phyloP scores from a whole-genome alignment of 1,140 invertebrate genomes.

The Xylocopa sonorina region DNA sequence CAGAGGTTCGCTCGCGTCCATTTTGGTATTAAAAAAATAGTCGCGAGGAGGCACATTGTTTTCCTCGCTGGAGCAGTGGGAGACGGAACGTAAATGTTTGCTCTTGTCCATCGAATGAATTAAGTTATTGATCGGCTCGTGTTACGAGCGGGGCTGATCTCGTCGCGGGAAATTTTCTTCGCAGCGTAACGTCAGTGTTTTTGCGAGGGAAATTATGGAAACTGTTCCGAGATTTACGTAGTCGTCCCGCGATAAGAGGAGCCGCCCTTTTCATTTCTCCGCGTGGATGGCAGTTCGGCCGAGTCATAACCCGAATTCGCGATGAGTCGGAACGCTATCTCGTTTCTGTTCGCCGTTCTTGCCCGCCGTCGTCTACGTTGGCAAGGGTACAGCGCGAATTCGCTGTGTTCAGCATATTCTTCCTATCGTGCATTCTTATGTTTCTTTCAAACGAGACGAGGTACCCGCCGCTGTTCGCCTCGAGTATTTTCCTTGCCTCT shows the following conservation, averaged over 20 bases:
- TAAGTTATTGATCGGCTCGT: no score
- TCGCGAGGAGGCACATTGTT: not conserved
- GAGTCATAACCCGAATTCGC: slow-evolving; percentile 14
- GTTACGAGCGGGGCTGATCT: not conserved
- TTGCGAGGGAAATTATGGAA: not conserved
- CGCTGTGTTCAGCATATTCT: not conserved
- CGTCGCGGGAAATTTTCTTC: not conserved
- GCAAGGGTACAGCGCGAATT: not conserved
- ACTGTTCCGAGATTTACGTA: not conserved
- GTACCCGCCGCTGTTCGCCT: not conserved
- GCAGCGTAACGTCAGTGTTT: not conserved
- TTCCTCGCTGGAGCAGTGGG: not conserved
- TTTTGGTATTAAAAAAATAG: not conserved
- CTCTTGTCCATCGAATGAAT: not conserved
- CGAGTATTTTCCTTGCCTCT: not conserved
- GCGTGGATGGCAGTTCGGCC: not conserved
- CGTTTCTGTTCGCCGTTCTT: not conserved
- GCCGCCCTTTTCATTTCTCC: slow-evolving; percentile 7
- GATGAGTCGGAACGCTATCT: slow-evolving; percentile 1
- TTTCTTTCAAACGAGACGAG: not conserved
- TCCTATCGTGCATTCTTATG: not conserved
- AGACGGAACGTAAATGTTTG: not conserved
- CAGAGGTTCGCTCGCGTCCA: not conserved
- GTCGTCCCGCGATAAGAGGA: slow-evolving; percentile 7
- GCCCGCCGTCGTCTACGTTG: not conserved